Evolutionary conservation across 2,888 invertebrate genomes (phyloP).

Genomic region (Drosophila borborema): DNA sequence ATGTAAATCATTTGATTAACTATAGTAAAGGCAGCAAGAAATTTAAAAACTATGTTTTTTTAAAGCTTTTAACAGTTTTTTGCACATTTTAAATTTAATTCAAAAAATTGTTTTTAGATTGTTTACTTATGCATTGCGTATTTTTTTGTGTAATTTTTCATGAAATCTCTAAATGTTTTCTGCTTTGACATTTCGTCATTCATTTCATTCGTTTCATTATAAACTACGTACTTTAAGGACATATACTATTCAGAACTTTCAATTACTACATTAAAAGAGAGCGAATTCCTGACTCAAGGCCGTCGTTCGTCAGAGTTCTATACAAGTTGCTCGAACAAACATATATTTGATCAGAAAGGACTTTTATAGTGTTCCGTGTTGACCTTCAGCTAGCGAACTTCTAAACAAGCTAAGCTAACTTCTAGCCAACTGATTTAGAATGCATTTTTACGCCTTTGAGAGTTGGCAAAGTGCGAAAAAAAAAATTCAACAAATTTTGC

Average conservation of each 20-base stretch:
- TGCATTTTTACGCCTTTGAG: slow-evolving; percentile 24
- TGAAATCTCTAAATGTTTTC: too few relatives aligned
- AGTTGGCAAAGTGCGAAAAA: slow-evolving; percentile 1
- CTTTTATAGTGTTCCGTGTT: neutral
- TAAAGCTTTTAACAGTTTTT: too few relatives aligned
- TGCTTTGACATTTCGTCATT: too few relatives aligned
- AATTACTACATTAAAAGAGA: neutral
- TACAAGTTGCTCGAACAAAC: neutral
- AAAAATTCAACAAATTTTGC: slow-evolving; percentile 15
- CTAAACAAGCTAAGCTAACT: neutral
- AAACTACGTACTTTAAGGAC: neutral
- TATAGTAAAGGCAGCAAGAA: too few relatives aligned
- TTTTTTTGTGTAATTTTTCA: too few relatives aligned
- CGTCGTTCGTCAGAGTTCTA: neutral
- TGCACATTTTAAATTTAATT: too few relatives aligned
- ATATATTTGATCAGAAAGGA: neutral
- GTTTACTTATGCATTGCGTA: too few relatives aligned
- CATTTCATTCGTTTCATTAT: too few relatives aligned
- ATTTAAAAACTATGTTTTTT: too few relatives aligned
- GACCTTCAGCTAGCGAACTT: neutral
- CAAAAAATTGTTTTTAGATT: too few relatives aligned
- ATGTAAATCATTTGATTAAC: too few relatives aligned
- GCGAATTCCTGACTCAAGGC: neutral
- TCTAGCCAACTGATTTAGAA: slow-evolving; percentile 6
- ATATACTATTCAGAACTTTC: neutral